A percentile compares a stretch with the other conserved stretches of the same genome.
These are phyloP conservation scores for Amiota minor DNA, from an alignment of 2,888 invertebrate genomes.

Conservation along the genomic window DNA sequence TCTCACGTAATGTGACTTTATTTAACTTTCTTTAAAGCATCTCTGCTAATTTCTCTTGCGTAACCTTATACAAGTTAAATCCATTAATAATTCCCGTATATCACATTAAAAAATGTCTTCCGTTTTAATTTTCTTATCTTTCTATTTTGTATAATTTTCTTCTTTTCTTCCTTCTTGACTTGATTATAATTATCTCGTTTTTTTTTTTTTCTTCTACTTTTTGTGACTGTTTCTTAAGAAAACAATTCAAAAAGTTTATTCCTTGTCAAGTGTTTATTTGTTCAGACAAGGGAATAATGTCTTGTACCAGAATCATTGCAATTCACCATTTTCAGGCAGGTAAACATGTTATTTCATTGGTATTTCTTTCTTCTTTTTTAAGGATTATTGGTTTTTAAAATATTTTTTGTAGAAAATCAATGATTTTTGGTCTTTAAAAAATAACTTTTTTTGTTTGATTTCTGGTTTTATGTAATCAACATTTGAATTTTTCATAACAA, in stretches of 20 bases:
- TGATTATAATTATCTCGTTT: conserved; percentile 13
- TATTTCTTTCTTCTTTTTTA: no score
- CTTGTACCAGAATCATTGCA: no score
- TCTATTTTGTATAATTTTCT: neutral
- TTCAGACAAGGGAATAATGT: neutral
- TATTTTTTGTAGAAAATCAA: no score
- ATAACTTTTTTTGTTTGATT: no score
- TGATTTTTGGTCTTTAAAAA: no score
- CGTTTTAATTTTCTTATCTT: conserved; percentile 15
- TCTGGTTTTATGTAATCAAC: no score
- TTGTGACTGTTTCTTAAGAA: neutral
- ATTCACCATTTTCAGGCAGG: no score
- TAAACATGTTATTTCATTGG: no score
- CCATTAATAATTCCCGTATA: conserved; percentile 50
- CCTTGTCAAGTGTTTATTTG: conserved; percentile 1
- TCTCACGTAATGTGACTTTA: neutral
- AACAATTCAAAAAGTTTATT: conserved; percentile 6
- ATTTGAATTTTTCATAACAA: no score
- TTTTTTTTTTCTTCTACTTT: neutral
- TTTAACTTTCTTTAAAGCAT: neutral
- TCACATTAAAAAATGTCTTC: conserved; percentile 31
- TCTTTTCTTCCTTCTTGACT: neutral
- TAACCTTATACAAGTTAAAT: conserved; percentile 41
- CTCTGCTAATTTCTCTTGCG: neutral
- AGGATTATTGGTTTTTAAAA: no score